phyloP scores from a whole-genome alignment of 2,113 vertebrate genomes.

The Calypte anna region DNA sequence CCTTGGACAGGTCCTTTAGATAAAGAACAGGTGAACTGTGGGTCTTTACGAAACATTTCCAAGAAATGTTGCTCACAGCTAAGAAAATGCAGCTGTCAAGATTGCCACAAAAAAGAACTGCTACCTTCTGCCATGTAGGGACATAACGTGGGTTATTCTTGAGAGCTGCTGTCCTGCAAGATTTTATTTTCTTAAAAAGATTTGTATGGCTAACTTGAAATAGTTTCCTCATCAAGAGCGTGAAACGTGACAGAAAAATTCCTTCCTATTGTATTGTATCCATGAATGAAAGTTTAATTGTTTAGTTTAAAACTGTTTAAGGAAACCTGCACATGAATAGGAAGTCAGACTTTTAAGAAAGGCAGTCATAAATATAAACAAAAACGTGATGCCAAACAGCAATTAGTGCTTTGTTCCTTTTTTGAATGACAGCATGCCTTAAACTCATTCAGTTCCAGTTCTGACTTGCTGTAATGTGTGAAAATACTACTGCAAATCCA shows the following conservation, averaged over 20 bases:
- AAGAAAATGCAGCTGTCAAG: constrained; percentile 9
- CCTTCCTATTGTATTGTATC: constrained; percentile 9
- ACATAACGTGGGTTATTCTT: not conserved
- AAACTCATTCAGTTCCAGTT: constrained; percentile 41
- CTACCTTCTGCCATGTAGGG: not conserved
- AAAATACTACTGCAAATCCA: constrained; percentile 6
- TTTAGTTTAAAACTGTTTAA: constrained; percentile 48
- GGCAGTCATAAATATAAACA: constrained; percentile 68
- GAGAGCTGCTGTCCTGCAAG: not conserved
- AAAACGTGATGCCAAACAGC: constrained; percentile 18
- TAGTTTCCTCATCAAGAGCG: not conserved
- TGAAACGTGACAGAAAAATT: not conserved
- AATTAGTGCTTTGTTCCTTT: constrained; percentile 66
- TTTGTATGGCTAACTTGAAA: not conserved
- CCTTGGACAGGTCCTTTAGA: constrained; percentile 27
- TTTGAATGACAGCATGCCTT: constrained; percentile 50
- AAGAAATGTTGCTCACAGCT: not conserved
- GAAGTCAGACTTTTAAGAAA: constrained; percentile 61
- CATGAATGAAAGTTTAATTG: constrained; percentile 65
- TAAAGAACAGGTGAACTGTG: constrained; percentile 25
- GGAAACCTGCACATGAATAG: constrained; percentile 58
- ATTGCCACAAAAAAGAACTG: not conserved
- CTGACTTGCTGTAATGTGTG: constrained; percentile 42
- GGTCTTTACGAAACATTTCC: not conserved
- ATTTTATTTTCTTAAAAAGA: not conserved